Evolutionary conservation across 1,140 invertebrate genomes (phyloP), one percentile per base, ranked within the genome.

Genomic region (Phocides pigmalion): DNA sequence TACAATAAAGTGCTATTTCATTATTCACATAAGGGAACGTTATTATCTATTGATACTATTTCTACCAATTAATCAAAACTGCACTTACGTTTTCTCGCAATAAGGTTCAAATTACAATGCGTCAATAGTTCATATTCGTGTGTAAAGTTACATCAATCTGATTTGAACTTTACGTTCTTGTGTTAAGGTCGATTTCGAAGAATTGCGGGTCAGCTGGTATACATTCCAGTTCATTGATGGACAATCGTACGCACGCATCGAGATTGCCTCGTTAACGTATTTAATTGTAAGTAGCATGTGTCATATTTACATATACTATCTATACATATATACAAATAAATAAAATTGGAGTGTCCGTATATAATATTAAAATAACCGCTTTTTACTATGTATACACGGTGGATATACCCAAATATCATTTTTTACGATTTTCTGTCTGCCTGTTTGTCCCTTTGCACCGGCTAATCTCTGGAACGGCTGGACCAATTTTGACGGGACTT

Each of bases 151-250:
- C 37, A 15, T 4, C 41, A 42, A 17, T 11, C 4, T 1, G n/a
- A 42, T 42, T 42, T 42, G 8, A 42, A 19, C 41, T 19, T 5
- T 42, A 12, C 0, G 6, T 2, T 5, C 3, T 14, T 42, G 9
- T 1, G 4, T 8, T 42, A 42, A 11, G 16, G 14, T 42, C 4
- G 3, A 3, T 42, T 42, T 42, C 9, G 4, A 42, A 8, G 16
- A 9, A 16, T 42, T 19, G 16, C 9, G 3, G 11, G 16, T 14
- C 16, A 19, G 15, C 17, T 42, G 41, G 11, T 42, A 42, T 42
- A 42, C 41, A 42, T 42, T 42, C 41, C 41, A 42, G 16, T 42
- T 42, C 41, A 42, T 42, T 42, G 41, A 42, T 42, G 41, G 16
- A 12, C n/a, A 3, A 41, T 41, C 12, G 39, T 41, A 41, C 39